phyloP scores from a whole-genome alignment of 1,140 invertebrate species.

The Megalopta genalis region DNA sequence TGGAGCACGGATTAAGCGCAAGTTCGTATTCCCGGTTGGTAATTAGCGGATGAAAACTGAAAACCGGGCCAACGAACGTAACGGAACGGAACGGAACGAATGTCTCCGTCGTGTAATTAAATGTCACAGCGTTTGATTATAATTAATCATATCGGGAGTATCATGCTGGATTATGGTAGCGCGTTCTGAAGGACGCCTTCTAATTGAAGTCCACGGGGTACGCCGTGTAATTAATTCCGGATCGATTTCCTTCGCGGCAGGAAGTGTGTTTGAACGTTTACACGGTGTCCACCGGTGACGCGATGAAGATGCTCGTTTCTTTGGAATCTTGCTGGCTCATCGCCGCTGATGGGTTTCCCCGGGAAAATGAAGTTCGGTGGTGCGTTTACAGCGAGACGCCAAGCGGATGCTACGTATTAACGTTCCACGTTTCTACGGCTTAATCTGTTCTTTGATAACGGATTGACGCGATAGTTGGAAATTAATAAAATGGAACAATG shows the following conservation, averaged over 20 bases:
- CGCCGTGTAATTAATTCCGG: background rate
- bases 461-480: too few species aligned
- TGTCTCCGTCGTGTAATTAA: slow-evolving; percentile 16
- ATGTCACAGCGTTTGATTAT: background rate
- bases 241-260: background rate
- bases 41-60: slow-evolving; percentile 20
- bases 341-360: background rate
- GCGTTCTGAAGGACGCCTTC: background rate
- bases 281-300: background rate
- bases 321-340: background rate
- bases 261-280: background rate
- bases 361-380: too few species aligned
- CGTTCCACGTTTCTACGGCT: too few species aligned
- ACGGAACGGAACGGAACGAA: background rate
- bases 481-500: too few species aligned
- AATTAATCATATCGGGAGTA: slow-evolving; percentile 2
- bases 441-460: too few species aligned
- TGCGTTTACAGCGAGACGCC: too few species aligned
- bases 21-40: slow-evolving; percentile 1
- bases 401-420: too few species aligned
- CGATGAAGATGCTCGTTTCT: background rate
- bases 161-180: background rate
- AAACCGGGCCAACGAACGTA: slow-evolving; percentile 14
- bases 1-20: slow-evolving; percentile 17
- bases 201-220: background rate